A percentile compares a stretch with the other conserved stretches of the same genome.
phyloP scores from a whole-genome alignment of 2,113 vertebrate genomes.

The Cololabis saira region DNA sequence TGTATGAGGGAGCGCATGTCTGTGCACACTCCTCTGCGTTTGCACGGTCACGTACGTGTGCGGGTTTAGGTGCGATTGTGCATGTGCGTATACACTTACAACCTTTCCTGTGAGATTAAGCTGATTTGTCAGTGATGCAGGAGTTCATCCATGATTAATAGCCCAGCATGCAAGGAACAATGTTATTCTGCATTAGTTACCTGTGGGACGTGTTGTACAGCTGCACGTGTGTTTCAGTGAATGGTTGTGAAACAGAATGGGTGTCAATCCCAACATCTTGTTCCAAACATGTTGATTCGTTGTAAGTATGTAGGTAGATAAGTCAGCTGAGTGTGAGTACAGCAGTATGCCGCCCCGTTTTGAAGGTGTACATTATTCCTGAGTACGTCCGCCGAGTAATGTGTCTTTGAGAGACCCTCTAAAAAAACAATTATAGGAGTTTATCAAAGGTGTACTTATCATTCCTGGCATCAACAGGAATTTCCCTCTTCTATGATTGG shows the following conservation, averaged over 20 bases:
- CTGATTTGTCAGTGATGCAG: constrained; percentile 83
- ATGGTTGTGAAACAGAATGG: constrained; percentile 33
- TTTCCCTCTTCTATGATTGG: background rate
- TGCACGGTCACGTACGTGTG: constrained; percentile 2
- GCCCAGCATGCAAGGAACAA: constrained; percentile 75
- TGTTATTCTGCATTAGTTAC: constrained; percentile 81
- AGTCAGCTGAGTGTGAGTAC: constrained; percentile 28
- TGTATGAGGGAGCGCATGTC: constrained; percentile 24
- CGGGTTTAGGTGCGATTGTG: background rate
- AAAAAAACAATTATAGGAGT: constrained; percentile 14
- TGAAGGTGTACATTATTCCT: constrained; percentile 51
- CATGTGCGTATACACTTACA: constrained; percentile 29
- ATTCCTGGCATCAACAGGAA: constrained; percentile 18
- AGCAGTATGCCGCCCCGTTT: constrained; percentile 16
- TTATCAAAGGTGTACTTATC: constrained; percentile 1
- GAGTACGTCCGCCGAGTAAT: constrained; percentile 5
- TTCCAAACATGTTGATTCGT: constrained; percentile 49
- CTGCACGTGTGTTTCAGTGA: constrained; percentile 49
- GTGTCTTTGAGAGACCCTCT: constrained; percentile 26
- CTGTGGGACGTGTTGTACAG: constrained; percentile 69
- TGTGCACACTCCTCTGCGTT: constrained; percentile 29
- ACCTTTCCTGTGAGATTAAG: constrained; percentile 76
- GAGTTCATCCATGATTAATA: constrained; percentile 86
- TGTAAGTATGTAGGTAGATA: constrained; percentile 36
- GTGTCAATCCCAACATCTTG: constrained; percentile 58